Evolutionary conservation across 2,888 invertebrate species (phyloP).

Genomic region (Eupithecia tripunctaria): DNA sequence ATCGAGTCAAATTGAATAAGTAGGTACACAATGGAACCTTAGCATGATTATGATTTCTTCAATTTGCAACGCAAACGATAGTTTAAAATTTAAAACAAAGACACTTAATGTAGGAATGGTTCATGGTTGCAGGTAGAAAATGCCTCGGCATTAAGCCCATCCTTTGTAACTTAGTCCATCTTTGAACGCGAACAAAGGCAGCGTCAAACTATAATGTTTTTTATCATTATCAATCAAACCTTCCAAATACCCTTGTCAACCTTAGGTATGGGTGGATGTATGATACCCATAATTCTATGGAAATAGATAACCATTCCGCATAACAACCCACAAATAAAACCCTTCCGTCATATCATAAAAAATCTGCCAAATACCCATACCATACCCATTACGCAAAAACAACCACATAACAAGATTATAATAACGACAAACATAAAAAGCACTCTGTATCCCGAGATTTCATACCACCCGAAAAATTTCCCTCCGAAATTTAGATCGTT

Average conservation of each 20-base stretch:
- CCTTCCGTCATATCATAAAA: slow-evolving; percentile 33
- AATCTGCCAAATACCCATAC: slow-evolving; percentile 45
- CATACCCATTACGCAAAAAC: slow-evolving; percentile 76
- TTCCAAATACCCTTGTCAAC: background rate
- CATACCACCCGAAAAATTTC: slow-evolving; percentile 78
- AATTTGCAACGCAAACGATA: no score
- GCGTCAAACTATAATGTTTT: background rate
- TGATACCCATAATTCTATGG: background rate
- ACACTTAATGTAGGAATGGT: no score
- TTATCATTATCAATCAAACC: background rate
- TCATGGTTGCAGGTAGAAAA: no score
- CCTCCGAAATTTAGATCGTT: slow-evolving; percentile 78
- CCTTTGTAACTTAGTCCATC: no score
- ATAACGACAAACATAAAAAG: slow-evolving; percentile 59
- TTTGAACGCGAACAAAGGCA: background rate
- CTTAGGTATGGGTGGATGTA: background rate
- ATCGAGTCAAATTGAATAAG: no score
- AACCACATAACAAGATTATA: slow-evolving; percentile 78
- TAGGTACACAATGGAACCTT: no score
- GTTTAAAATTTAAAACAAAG: no score
- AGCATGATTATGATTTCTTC: no score
- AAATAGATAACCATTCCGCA: slow-evolving; percentile 13
- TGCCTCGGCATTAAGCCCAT: no score
- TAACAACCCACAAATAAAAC: slow-evolving; percentile 6
- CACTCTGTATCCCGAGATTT: slow-evolving; percentile 58